Evolutionary conservation across 2,888 invertebrate species (phyloP), one percentile per base, ranked within the genome.

Genomic region (Drosophila infuscata): DNA sequence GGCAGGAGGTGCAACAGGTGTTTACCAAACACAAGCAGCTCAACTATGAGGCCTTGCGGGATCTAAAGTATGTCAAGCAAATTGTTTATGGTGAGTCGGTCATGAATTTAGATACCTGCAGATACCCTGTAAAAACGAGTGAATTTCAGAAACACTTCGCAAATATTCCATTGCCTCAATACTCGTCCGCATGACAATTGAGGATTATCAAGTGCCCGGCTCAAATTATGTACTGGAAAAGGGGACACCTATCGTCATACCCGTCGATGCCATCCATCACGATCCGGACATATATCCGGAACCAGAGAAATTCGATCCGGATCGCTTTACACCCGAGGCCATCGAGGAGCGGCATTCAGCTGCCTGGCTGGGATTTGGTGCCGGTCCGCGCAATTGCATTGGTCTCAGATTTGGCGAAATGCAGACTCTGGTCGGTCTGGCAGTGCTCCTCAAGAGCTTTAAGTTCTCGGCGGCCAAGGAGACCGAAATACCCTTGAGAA

Each of bases 201-300:
- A 82, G 29, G 91, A 93, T 52, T 93, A 92, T 76, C 72, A 71
- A 25, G 81, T 94, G 0, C 91, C 92, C 0, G 88, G 80, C 32
- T 84, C 91, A 0, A 89, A 93, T 8, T 83, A 94, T 60, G 88
- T 93, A 0, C 93, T 95, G 52, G 94, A 94, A 64, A 93, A 94
- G 57, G 94, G 94, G 1, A 94, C 94, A 0, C 80, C 93, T 20
- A 89, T 95, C 0, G 92, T 94, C 36, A 93, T 95, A 66, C 94
- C 95, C 2, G 92, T 94, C 9, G 94, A 94, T 77, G 93, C 92
- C 15, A 91, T 94, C 56, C 94, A 94, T 62, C 91, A 92, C 51
- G 94, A 94, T 86, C 92, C 93, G 0, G 89, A 92, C 20, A 91
- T 93, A 52, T 94, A 93, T 79, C 92, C 93, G 0, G 85, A 94